These are phyloP conservation scores for Macrobrachium nipponense DNA, from an alignment of 1,140 invertebrate genomes.

Conservation along the genomic window DNA sequence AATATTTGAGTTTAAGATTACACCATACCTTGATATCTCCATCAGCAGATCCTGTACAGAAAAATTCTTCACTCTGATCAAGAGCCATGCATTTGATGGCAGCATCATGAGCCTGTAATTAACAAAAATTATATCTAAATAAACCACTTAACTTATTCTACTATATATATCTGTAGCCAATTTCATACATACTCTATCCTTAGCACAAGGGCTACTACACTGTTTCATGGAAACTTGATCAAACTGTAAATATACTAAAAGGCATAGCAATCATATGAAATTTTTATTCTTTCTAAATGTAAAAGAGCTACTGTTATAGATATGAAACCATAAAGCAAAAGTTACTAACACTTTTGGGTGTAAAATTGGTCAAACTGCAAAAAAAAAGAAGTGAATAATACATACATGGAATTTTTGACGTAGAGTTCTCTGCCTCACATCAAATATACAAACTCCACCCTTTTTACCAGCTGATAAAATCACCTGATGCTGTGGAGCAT, in stretches of 20 bases:
- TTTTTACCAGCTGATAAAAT: conserved; percentile 95
- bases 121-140: background rate
- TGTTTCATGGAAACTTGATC: no score
- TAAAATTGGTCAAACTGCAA: no score
- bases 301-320: no score
- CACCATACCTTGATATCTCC: conserved; percentile 94
- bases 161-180: background rate
- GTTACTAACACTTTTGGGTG: no score
- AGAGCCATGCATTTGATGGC: conserved; percentile 94
- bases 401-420: conserved; percentile 83
- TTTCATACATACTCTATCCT: no score
- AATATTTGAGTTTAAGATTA: background rate
- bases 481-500: conserved; percentile 91
- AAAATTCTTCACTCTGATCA: conserved; percentile 95
- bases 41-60: conserved; percentile 96
- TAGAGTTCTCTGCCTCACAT: conserved; percentile 88
- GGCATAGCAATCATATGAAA: conserved; percentile 74
- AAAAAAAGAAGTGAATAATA: background rate
- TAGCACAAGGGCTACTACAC: no score
- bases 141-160: background rate
- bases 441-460: conserved; percentile 95
- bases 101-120: conserved; percentile 79
- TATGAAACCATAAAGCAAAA: no score
- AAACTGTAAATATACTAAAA: background rate
- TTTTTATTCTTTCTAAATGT: conserved; percentile 73